Percentiles rank a stretch among this genome's conserved stretches.
phyloP scores from a whole-genome alignment of 2,888 invertebrate species.

The Pycnomerus fuliginosus region DNA sequence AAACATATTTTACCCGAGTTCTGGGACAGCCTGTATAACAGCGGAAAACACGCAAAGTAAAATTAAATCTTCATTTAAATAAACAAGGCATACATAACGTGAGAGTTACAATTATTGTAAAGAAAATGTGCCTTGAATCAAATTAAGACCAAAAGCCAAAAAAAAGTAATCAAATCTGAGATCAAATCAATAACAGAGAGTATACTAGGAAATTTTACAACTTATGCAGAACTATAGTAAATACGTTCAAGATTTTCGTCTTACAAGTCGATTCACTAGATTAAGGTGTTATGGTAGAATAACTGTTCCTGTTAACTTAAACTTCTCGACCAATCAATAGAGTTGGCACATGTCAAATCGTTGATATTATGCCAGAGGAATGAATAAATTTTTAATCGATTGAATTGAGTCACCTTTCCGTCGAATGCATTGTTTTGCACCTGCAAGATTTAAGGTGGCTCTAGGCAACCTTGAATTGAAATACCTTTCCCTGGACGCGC shows the following conservation, averaged over 20 bases:
- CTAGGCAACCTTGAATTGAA: slow-evolving; percentile 35
- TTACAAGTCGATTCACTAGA: too few relatives aligned
- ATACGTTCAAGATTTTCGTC: slow-evolving; percentile 7
- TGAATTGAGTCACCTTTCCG: slow-evolving; percentile 24
- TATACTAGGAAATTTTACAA: slow-evolving; percentile 11
- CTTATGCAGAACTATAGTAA: slow-evolving; percentile 11
- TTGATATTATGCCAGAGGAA: too few relatives aligned
- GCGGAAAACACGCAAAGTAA: slow-evolving; percentile 19
- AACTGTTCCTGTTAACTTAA: too few relatives aligned
- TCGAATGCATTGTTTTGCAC: slow-evolving; percentile 35
- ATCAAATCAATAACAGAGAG: slow-evolving; percentile 11
- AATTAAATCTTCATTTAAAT: slow-evolving; percentile 28
- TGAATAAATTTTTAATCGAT: too few relatives aligned
- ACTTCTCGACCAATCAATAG: too few relatives aligned
- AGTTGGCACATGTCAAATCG: too few relatives aligned
- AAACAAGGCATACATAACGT: slow-evolving; percentile 29
- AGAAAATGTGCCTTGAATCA: slow-evolving; percentile 21
- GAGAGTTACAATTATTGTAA: slow-evolving; percentile 24
- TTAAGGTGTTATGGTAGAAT: too few relatives aligned
- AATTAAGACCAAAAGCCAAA: slow-evolving; percentile 5
- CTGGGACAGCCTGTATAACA: too few relatives aligned
- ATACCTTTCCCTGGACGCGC: slow-evolving; percentile 31
- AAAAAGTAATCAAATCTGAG: too few relatives aligned
- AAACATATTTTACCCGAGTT: too few relatives aligned
- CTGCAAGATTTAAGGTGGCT: slow-evolving; percentile 36